Evolutionary conservation across 2,113 vertebrate genomes (phyloP), one percentile per base, ranked within the genome.

Genomic region (Pollimyrus isidori): DNA sequence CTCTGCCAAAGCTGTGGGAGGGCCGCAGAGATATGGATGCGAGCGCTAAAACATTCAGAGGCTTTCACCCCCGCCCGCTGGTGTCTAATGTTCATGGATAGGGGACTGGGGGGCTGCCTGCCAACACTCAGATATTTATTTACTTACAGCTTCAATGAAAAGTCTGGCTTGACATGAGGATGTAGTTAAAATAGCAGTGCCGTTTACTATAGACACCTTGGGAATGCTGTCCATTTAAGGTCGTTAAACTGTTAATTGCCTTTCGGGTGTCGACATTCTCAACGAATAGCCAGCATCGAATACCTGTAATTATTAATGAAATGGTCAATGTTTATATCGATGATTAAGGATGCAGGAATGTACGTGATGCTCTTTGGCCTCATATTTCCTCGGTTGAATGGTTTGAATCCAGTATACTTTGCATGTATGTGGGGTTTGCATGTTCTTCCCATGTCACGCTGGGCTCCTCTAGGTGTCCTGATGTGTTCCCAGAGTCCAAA

Each of bases 141-240:
- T 84, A 84, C 45, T 84, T 84, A 48, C 82, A 84, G 82, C 82
- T 84, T 84, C 82, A 84, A 23, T 84, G 82, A 84, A 23, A 84
- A 48, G 82, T 84, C 76, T 82, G 76, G 15, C 35, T 82, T 84
- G 45, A 84, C 82, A 84, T 48, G 21, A 84, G 82, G 21, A 19
- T 46, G 19, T 48, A 48, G 82, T 48, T 46, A 42, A 48, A 84
- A 84, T 19, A 84, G 45, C 82, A 84, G 23, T 23, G 17, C 23
- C 21, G 19, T 84, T 46, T 84, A 23, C 39, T 48, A n/a, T 84
- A 7, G 35, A 39, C 35, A 21, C 35, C 15, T 42, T 19, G 35
- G 73, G 73, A 80, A 80, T 80, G 73, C 73, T 80, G 73, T 80
- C 30, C 35, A 80, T 80, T 80, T 39, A 42, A 80, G 17, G 15